A percentile compares a stretch with the other conserved stretches of the same genome.
phyloP scores from a whole-genome alignment of 2,113 vertebrate genomes.

The Aythya baeri region DNA sequence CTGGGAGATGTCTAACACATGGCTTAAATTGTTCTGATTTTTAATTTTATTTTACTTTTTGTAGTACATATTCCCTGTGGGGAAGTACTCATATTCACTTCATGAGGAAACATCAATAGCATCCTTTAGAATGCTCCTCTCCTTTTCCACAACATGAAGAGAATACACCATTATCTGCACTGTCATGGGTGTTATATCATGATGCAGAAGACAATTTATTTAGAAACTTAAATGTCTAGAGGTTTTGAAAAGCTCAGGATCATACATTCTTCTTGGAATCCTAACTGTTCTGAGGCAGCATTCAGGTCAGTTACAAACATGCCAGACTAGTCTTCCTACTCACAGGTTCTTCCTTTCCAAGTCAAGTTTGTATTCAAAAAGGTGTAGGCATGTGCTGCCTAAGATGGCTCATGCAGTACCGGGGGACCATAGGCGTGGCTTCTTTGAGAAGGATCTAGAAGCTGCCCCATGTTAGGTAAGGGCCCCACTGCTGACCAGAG shows the following conservation, averaged over 20 bases:
- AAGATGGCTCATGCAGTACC: background rate
- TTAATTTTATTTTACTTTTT: background rate
- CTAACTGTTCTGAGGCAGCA: background rate
- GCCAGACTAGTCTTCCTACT: background rate
- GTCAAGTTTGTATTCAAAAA: background rate
- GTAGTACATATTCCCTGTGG: background rate
- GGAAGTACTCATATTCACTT: background rate
- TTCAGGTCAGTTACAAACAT: background rate
- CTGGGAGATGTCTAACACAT: background rate
- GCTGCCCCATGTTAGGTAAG: no score
- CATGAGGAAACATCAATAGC: background rate
- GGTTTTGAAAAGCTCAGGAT: background rate
- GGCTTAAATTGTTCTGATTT: background rate
- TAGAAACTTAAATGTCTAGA: background rate
- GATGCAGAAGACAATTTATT: background rate
- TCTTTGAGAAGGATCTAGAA: no score
- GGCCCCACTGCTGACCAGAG: no score
- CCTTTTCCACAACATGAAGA: background rate
- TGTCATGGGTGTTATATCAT: background rate
- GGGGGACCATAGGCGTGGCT: no score
- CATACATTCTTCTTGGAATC: background rate
- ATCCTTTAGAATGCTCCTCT: background rate
- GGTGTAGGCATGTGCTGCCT: background rate
- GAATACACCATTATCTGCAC: background rate
- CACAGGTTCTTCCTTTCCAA: background rate